phyloP scores from a whole-genome alignment of 2,797 vertebrate species.

The Iguana delicatissima region DNA sequence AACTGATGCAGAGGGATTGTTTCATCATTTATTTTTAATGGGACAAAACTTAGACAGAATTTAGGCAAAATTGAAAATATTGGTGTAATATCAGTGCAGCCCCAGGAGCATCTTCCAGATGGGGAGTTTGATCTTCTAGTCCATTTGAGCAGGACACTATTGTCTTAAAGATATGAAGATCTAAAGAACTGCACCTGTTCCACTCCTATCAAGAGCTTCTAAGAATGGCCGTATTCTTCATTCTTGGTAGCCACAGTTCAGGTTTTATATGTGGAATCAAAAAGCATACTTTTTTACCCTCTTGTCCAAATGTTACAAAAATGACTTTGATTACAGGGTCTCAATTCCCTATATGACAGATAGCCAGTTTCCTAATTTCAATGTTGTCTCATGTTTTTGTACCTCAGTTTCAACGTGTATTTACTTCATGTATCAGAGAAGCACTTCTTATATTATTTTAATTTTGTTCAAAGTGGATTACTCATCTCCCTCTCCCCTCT shows the following conservation, averaged over 20 bases:
- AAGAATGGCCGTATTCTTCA: too few relatives aligned
- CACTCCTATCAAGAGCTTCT: background rate
- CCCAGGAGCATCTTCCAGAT: background rate
- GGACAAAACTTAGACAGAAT: background rate
- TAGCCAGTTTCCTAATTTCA: background rate
- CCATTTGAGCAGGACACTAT: background rate
- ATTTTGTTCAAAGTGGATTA: background rate
- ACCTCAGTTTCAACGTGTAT: background rate
- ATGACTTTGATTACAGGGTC: background rate
- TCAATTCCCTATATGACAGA: background rate
- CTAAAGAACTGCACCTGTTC: background rate
- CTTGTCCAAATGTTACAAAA: background rate
- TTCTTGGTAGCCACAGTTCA: too few relatives aligned
- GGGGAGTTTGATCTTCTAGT: background rate
- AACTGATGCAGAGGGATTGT: background rate
- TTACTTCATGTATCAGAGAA: background rate
- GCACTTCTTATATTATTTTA: background rate
- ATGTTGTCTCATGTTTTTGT: too few relatives aligned
- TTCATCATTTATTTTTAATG: background rate
- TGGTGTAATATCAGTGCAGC: background rate
- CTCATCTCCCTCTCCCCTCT: background rate
- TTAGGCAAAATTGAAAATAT: background rate
- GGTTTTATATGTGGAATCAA: too few relatives aligned
- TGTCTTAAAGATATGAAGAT: background rate
- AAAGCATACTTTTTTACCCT: too few relatives aligned